Evolutionary conservation across 2,888 invertebrate genomes (phyloP), one percentile per base, ranked within the genome.

Genomic region (Hyppa rectilinea): DNA sequence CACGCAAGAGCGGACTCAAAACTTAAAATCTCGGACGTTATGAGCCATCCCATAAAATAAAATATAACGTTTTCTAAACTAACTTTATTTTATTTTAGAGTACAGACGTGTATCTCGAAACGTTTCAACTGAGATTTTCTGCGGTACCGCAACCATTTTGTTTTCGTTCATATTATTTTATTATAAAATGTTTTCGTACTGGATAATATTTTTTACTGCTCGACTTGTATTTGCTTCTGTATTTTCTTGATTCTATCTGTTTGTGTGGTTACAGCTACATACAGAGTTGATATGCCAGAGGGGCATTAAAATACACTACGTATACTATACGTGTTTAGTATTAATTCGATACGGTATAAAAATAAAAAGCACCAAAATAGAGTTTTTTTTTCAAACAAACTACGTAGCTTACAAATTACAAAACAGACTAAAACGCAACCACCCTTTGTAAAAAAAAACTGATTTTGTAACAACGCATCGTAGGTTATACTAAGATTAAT

Each of bases 31-130:
- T 79, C 65, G 63, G 69, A 60, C 67, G 80, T 82, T 80, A 78
- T 74, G 72, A 82, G 53, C 71, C 64, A 77, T 74, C 81, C 86
- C 86, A 82, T 88, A 87, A 87, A 89, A 82, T 88, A 86, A 87
- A 89, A 87, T 87, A 87, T 87, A 85, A 85, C 81, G 80, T 83
- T 81, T 82, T 76, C 64, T 78, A 74, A 81, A 73, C 61, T 70
- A 71, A 81, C 73, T 85, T 82, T 78, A 76, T 81, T 85, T 86
- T 78, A 83, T 82, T 84, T 87, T 79, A 82, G 80, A 67, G 78
- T 40, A 45, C 80, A 77, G 68, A 83, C 87, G 83, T 87, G 86
- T 83, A 81, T 78, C 77, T 78, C 71, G 71, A 65, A 75, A 68
- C 72, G 61, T 75, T 71, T 65, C 52, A 49, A 36, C 56, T 20